Percentiles rank a stretch among this genome's conserved stretches.
These are phyloP conservation scores for Vanessa atalanta DNA, from an alignment of 1,140 invertebrate genomes.

Conservation along the genomic window DNA sequence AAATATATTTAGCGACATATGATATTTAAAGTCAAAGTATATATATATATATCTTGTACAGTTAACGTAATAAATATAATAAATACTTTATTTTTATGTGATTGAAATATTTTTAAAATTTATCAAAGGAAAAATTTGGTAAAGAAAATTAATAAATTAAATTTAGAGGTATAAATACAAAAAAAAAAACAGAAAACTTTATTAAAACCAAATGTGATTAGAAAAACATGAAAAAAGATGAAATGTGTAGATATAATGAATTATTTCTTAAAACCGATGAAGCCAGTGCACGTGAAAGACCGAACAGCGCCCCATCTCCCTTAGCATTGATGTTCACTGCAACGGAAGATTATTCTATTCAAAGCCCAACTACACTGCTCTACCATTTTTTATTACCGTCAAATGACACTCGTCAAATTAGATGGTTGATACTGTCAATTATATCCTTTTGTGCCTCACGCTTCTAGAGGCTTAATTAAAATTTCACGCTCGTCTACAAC, in stretches of 20 bases:
- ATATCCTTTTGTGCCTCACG: slow-evolving; percentile 62
- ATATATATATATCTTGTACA: too few relatives aligned
- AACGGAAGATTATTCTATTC: slow-evolving; percentile 63
- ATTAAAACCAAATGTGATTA: too few relatives aligned
- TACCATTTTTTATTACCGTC: slow-evolving; percentile 54
- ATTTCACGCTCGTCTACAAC: slow-evolving; percentile 62
- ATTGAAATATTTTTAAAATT: too few relatives aligned
- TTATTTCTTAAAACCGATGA: slow-evolving; percentile 21
- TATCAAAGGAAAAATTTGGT: too few relatives aligned
- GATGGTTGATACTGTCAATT: slow-evolving; percentile 70
- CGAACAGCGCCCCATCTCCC: slow-evolving; percentile 23
- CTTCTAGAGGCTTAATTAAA: slow-evolving; percentile 75
- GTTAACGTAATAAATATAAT: too few relatives aligned
- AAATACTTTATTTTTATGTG: too few relatives aligned
- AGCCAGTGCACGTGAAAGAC: slow-evolving; percentile 14
- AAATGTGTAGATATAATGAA: not conserved
- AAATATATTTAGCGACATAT: too few relatives aligned
- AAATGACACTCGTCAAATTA: slow-evolving; percentile 74
- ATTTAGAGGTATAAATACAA: too few relatives aligned
- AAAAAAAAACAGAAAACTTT: too few relatives aligned
- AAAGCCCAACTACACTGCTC: slow-evolving; percentile 41
- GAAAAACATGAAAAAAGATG: not conserved
- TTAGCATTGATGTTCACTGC: slow-evolving; percentile 54
- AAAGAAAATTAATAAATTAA: too few relatives aligned
- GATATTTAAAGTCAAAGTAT: too few relatives aligned